A percentile compares a stretch with the other conserved stretches of the same genome.
Conservation (phyloP, 2,888 invertebrate species). For the Steromphala cineraria region DNA sequence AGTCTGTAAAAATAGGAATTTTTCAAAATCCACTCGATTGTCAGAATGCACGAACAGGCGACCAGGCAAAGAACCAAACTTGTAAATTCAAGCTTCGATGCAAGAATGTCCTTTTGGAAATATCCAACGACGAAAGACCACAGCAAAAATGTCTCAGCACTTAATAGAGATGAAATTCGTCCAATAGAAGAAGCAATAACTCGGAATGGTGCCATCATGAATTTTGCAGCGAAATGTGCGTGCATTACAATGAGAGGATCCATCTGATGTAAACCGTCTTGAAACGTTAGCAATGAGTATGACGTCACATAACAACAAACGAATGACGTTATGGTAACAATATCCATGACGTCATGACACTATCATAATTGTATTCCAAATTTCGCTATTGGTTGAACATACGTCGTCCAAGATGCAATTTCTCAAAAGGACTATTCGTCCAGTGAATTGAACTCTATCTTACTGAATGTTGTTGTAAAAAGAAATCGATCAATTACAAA, state of each 20-base stretch:
- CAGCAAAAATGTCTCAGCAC: not conserved
- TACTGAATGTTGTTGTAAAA: no score
- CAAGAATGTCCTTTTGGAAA: constrained; percentile 9
- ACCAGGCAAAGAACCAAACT: not conserved
- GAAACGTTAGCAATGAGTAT: not conserved
- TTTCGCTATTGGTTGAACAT: no score
- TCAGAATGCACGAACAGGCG: not conserved
- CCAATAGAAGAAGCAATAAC: not conserved
- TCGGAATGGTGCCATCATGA: constrained; percentile 14
- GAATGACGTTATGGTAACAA: no score
- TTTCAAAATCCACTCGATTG: not conserved
- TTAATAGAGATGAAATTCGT: not conserved
- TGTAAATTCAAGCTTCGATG: not conserved
- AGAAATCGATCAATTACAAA: no score
- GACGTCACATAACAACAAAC: not conserved
- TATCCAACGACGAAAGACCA: constrained; percentile 14
- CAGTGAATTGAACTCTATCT: no score
- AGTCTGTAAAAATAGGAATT: not conserved
- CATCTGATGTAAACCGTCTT: not conserved
- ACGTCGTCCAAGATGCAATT: no score
- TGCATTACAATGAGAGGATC: not conserved
- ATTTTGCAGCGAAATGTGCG: not conserved
- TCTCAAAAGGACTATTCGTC: no score
- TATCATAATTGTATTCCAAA: no score
- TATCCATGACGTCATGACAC: no score